Conservation (phyloP, 2,113 vertebrate genomes). For the Myiagra hebetior region DNA sequence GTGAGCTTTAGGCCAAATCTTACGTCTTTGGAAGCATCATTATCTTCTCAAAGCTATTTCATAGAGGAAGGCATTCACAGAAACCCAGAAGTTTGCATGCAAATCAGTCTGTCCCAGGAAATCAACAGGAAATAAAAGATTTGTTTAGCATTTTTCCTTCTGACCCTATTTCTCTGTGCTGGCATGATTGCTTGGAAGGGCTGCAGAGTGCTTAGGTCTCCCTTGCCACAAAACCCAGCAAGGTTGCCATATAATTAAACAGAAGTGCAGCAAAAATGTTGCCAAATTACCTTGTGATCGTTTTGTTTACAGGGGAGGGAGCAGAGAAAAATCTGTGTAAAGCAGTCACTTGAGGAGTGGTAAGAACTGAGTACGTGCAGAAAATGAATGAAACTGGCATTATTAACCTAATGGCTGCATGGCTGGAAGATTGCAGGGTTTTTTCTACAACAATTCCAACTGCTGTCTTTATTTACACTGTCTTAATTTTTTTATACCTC, state of each 20-base stretch:
- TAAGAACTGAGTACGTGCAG: background rate
- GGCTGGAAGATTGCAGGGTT: background rate
- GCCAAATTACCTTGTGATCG: background rate
- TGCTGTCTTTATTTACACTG: slow-evolving; percentile 19
- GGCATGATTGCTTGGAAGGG: background rate
- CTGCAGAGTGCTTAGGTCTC: background rate
- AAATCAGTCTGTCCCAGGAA: background rate
- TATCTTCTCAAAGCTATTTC: background rate
- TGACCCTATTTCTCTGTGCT: background rate
- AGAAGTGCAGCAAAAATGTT: background rate
- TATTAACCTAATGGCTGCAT: background rate
- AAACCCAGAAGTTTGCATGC: background rate
- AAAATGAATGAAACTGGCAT: background rate
- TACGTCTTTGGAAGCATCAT: background rate
- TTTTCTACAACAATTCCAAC: background rate
- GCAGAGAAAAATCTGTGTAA: background rate
- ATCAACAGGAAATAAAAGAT: background rate
- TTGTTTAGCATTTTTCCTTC: background rate
- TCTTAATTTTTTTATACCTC: background rate
- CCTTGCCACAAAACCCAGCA: background rate
- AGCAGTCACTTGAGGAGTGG: background rate
- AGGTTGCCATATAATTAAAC: background rate
- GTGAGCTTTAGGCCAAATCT: background rate
- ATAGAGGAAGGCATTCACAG: background rate
- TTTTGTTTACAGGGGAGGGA: background rate